Conservation (phyloP, 2,113 vertebrate genomes). For the Hyperopisus bebe region DNA sequence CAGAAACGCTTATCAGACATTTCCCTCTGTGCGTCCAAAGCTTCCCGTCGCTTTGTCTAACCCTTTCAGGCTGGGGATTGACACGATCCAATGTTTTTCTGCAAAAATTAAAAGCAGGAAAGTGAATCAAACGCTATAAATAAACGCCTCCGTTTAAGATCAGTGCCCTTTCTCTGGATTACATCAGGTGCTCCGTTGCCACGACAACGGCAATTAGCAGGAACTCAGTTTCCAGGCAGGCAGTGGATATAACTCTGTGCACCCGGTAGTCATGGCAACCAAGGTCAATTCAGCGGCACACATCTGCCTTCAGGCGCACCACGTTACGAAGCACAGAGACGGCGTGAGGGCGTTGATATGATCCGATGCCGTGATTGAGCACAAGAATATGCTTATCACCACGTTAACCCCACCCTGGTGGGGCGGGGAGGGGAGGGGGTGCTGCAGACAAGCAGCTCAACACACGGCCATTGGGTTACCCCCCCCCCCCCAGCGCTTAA, state of each 20-base stretch:
- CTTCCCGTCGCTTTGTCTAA: not conserved
- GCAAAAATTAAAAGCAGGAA: constrained; percentile 29
- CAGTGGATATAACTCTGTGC: constrained; percentile 47
- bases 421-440: not conserved
- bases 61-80: not conserved
- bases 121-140: constrained; percentile 41
- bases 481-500: not conserved
- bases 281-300: constrained; percentile 55
- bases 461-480: not conserved
- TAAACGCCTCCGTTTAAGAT: constrained; percentile 46
- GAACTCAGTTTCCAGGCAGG: constrained; percentile 52
- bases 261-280: constrained; percentile 48
- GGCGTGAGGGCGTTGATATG: not conserved
- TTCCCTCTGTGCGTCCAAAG: not conserved
- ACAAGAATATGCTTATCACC: constrained; percentile 24
- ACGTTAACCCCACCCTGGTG: constrained; percentile 7
- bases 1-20: constrained; percentile 1
- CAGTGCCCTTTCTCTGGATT: constrained; percentile 51
- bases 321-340: constrained; percentile 20
- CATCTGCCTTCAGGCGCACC: constrained; percentile 39
- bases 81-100: constrained; percentile 14
- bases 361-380: constrained; percentile 20
- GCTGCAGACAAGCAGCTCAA: not conserved
- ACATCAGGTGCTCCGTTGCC: constrained; percentile 55
- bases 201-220: constrained; percentile 52